Conservation (phyloP, 2,888 invertebrate species). For the Omphaloscelis lunosa region DNA sequence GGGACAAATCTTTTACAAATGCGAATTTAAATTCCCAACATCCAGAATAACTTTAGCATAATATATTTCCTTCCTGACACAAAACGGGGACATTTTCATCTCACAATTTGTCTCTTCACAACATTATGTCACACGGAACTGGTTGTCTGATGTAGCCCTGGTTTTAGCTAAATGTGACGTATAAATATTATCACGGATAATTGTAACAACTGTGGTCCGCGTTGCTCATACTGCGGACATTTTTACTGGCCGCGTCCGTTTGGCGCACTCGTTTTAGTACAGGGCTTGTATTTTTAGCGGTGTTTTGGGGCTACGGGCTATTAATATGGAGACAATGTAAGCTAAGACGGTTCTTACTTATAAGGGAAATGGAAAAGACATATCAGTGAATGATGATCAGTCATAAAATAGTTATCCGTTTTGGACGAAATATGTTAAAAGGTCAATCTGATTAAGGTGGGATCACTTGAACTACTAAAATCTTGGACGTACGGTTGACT, state of each 20-base stretch:
- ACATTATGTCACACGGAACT: slow-evolving; percentile 45
- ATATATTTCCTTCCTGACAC: slow-evolving; percentile 46
- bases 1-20: neutral
- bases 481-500: too few species aligned
- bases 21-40: neutral
- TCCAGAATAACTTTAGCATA: slow-evolving; percentile 27
- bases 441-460: too few species aligned
- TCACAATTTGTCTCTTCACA: slow-evolving; percentile 45
- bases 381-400: too few species aligned
- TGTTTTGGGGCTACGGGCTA: neutral
- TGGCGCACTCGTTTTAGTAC: slow-evolving; percentile 40
- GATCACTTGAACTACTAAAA: too few species aligned
- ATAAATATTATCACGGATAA: slow-evolving; percentile 47
- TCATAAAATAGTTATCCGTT: neutral
- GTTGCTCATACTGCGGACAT: slow-evolving; percentile 66
- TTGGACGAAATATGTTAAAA: too few species aligned
- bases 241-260: slow-evolving; percentile 66
- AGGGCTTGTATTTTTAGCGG: slow-evolving; percentile 31
- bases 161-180: slow-evolving; percentile 43
- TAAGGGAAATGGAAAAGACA: neutral
- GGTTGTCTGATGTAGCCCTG: slow-evolving; percentile 48
- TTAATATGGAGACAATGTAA: neutral
- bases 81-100: slow-evolving; percentile 29
- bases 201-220: slow-evolving; percentile 19
- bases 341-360: neutral